Conservation (phyloP, 1,140 invertebrate genomes). For the Chironomus tepperi region DNA sequence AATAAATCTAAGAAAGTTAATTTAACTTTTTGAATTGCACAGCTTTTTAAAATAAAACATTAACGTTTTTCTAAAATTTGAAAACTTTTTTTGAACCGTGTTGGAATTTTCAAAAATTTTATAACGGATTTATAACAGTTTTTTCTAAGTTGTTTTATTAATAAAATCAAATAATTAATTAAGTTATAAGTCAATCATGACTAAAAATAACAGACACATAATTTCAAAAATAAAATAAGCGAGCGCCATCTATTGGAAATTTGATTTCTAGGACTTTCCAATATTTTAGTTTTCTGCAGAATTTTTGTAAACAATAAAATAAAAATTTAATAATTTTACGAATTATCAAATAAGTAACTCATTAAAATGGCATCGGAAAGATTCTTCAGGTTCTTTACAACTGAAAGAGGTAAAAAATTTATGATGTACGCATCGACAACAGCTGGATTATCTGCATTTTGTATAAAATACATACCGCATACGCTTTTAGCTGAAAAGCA, state of each 20-base stretch:
- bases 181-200: no score
- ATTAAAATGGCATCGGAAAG: background rate
- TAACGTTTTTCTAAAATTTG: no score
- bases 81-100: no score
- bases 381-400: slow-evolving; percentile 25
- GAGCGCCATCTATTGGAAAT: background rate
- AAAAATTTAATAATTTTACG: background rate
- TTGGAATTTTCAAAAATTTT: no score
- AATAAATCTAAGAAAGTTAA: no score
- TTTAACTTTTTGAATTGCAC: no score
- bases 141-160: no score
- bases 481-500: slow-evolving; percentile 45
- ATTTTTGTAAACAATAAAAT: background rate
- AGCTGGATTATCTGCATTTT: slow-evolving; percentile 30
- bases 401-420: slow-evolving; percentile 32
- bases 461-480: slow-evolving; percentile 41
- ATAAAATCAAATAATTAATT: no score
- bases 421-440: slow-evolving; percentile 28
- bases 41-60: no score
- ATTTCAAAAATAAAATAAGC: no score
- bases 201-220: no score
- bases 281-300: background rate
- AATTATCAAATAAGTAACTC: background rate
- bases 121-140: no score
- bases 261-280: background rate